Percentiles rank a stretch among this genome's conserved stretches.
phyloP scores from a whole-genome alignment of 2,797 vertebrate genomes.

The Sebastes kiyomatsui region DNA sequence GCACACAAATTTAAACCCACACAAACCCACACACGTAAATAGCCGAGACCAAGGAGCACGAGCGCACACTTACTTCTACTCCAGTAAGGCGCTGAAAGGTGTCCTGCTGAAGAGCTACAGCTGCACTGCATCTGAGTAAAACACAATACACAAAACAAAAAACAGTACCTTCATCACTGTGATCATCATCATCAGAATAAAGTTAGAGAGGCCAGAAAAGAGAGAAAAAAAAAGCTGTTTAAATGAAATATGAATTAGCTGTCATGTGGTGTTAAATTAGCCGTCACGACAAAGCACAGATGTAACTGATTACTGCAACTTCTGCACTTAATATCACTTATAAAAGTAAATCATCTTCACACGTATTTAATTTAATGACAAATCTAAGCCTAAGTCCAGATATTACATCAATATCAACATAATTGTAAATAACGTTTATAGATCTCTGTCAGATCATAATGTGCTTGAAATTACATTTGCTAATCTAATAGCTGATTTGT shows the following conservation, averaged over 20 bases:
- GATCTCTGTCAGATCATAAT: not conserved
- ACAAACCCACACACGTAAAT: slow-evolving; percentile 17
- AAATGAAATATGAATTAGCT: slow-evolving; percentile 23
- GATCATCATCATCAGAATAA: not conserved
- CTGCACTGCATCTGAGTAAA: slow-evolving; percentile 81
- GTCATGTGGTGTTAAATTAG: slow-evolving; percentile 27
- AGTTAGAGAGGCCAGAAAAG: not conserved
- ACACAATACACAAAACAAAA: not conserved
- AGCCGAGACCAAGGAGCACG: not conserved
- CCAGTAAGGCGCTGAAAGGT: slow-evolving; percentile 76
- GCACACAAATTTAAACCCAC: slow-evolving; percentile 17
- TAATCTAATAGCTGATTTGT: not conserved
- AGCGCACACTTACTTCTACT: slow-evolving; percentile 72
- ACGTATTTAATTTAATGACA: not conserved
- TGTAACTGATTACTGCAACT: slow-evolving; percentile 12
- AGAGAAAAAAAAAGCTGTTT: not conserved
- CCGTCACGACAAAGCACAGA: slow-evolving; percentile 24
- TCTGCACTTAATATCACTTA: not conserved
- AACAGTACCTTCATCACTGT: not conserved
- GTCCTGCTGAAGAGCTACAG: slow-evolving; percentile 69
- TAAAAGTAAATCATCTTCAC: not conserved
- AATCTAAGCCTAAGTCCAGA: not conserved
- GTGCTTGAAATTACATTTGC: slow-evolving; percentile 13
- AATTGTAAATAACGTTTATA: not conserved
- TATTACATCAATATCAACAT: not conserved